Evolutionary conservation across 2,797 vertebrate species (phyloP).

Genomic region (Odontamblyopus lacepedii): DNA sequence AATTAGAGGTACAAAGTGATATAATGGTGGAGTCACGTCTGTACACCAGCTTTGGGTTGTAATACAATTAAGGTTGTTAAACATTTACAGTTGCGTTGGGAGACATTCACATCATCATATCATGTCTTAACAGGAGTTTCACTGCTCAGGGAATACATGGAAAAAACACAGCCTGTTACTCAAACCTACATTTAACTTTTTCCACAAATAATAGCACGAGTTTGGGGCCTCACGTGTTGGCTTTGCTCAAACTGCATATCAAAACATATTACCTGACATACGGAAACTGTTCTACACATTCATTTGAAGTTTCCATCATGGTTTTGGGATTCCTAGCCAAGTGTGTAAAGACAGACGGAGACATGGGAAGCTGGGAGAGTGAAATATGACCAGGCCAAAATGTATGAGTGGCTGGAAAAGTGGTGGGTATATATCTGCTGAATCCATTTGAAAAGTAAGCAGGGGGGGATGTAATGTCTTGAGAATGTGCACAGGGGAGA

Average conservation of each 20-base stretch:
- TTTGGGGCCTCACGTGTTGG: slow-evolving; percentile 20
- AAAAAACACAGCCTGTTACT: slow-evolving; percentile 41
- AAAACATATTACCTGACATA: slow-evolving; percentile 4
- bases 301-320: slow-evolving; percentile 27
- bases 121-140: slow-evolving; percentile 14
- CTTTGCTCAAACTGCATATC: slow-evolving; percentile 30
- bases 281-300: not conserved
- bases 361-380: slow-evolving; percentile 15
- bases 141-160: slow-evolving; percentile 21
- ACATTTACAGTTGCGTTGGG: slow-evolving; percentile 11
- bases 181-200: slow-evolving; percentile 53
- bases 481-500: slow-evolving; percentile 14
- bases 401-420: slow-evolving; percentile 26
- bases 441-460: slow-evolving; percentile 16
- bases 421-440: slow-evolving; percentile 18
- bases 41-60: slow-evolving; percentile 4
- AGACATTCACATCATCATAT: not conserved
- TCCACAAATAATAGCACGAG: slow-evolving; percentile 60
- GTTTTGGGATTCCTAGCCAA: slow-evolving; percentile 22
- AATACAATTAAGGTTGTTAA: slow-evolving; percentile 26
- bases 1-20: slow-evolving; percentile 10
- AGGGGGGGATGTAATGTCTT: not conserved
- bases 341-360: slow-evolving; percentile 15
- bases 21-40: slow-evolving; percentile 5
- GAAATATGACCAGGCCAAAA: slow-evolving; percentile 36